Evolutionary conservation across 53 echinoderm and acorn worm species (phyloP), one percentile per base, ranked within the genome.

Genomic region (Zoroaster sp.): DNA sequence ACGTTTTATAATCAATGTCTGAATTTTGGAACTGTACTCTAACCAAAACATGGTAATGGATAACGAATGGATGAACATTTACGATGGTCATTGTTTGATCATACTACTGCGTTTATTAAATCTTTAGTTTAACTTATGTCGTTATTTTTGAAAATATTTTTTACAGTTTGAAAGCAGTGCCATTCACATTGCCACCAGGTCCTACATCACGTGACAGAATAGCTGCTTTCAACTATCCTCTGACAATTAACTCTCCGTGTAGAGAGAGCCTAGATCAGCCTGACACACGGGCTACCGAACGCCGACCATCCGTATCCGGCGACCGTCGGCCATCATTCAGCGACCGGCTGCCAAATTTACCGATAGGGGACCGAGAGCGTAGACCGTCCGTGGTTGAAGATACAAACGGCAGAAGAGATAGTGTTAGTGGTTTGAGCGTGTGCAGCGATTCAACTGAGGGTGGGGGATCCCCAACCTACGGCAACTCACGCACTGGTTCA

Each of bases 91-190:
- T n/a, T n/a, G n/a, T n/a, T n/a, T n/a, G n/a, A n/a, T n/a, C n/a
- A n/a, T n/a, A n/a, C n/a, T n/a, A n/a, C n/a, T n/a, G n/a, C n/a
- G n/a, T n/a, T n/a, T n/a, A n/a, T n/a, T n/a, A n/a, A n/a, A n/a
- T n/a, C n/a, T n/a, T n/a, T n/a, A n/a, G n/a, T n/a, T n/a, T n/a
- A n/a, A n/a, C n/a, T n/a, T n/a, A n/a, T n/a, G n/a, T n/a, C n/a
- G n/a, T 88, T 0, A 32, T 67, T 12, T 21, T 52, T 43, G 40
- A 5, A 25, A 10, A 33, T 69, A 51, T 75, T 66, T n/a, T 35
- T 31, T 80, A 14, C 95, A 97, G 97, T 52, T 85, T 97, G 78
- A 97, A 97, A 91, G 88, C 95, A 25, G 97, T 97, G 2, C 97
- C 95, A 5, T 97, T 97, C 53, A 97, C 97, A 40, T 73, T 97